Conservation (phyloP, 2,888 invertebrate species). For the Cistogaster globosa region DNA sequence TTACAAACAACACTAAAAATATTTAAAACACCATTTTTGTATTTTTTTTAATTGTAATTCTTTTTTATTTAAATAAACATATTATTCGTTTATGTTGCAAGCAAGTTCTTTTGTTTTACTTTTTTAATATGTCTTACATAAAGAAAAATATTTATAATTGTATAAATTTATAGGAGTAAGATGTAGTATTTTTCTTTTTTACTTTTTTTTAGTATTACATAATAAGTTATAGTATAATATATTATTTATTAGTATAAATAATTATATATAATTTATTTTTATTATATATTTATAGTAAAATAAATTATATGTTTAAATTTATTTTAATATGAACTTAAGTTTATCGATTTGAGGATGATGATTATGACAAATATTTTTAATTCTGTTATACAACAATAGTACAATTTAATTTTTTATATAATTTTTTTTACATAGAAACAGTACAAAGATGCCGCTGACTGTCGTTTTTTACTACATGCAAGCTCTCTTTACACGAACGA, state of each 20-base stretch:
- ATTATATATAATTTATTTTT: conserved; percentile 10
- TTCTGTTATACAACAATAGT: conserved; percentile 35
- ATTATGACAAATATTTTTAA: conserved; percentile 14
- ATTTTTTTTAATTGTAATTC: conserved; percentile 5
- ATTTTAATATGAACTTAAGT: conserved; percentile 8
- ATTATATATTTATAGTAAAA: background rate
- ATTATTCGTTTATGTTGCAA: conserved; percentile 27
- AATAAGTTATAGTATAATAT: conserved; percentile 11
- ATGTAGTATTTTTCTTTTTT: conserved; percentile 15
- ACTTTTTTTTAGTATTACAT: conserved; percentile 2
- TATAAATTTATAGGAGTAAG: conserved; percentile 48
- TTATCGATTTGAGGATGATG: conserved; percentile 28
- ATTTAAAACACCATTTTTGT: conserved; percentile 23
- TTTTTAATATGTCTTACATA: conserved; percentile 28
- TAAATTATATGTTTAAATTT: conserved; percentile 11
- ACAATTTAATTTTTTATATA: conserved; percentile 5
- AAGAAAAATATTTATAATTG: conserved; percentile 30
- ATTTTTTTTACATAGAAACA: background rate
- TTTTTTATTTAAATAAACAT: conserved; percentile 30
- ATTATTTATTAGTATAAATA: conserved; percentile 19
- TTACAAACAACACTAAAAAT: background rate
- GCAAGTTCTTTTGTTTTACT: conserved; percentile 27
- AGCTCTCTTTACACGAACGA: too few relatives aligned
- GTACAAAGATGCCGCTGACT: too few relatives aligned
- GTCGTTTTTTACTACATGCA: too few relatives aligned